phyloP scores from a whole-genome alignment of 2,888 invertebrate species.

The Heteropelma amictum region DNA sequence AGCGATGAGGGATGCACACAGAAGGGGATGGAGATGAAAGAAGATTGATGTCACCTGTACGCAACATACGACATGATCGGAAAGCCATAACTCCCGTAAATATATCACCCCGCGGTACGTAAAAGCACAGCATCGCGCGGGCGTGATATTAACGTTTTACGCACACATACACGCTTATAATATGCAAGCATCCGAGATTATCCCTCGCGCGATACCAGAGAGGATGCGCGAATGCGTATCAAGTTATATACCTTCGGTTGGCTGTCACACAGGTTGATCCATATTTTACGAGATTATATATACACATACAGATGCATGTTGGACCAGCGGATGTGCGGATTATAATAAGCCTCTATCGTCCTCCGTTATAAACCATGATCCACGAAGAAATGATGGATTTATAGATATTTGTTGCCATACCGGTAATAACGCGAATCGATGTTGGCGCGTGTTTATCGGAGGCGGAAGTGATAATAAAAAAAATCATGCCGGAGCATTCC shows the following conservation, averaged over 20 bases:
- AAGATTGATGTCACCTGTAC: slow-evolving; percentile 62
- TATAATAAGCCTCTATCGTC: slow-evolving; percentile 48
- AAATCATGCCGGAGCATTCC: too few relatives aligned
- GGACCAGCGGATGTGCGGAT: slow-evolving; percentile 47
- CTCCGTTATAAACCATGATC: slow-evolving; percentile 35
- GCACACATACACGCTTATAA: not conserved
- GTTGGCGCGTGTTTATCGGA: too few relatives aligned
- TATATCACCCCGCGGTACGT: slow-evolving; percentile 59
- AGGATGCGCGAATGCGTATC: not conserved
- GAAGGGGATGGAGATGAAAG: slow-evolving; percentile 46
- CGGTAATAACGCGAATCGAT: not conserved
- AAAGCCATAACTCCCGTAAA: slow-evolving; percentile 64
- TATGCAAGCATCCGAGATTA: slow-evolving; percentile 30
- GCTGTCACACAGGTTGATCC: slow-evolving; percentile 36
- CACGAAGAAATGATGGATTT: slow-evolving; percentile 16
- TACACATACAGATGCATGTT: too few relatives aligned
- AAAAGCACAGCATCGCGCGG: slow-evolving; percentile 47
- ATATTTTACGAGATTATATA: slow-evolving; percentile 32
- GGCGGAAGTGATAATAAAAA: too few relatives aligned
- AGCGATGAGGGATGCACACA: slow-evolving; percentile 1
- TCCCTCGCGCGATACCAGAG: slow-evolving; percentile 24
- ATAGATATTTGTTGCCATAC: slow-evolving; percentile 24
- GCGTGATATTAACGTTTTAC: slow-evolving; percentile 30
- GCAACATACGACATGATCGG: slow-evolving; percentile 60
- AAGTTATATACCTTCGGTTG: not conserved